phyloP scores from a whole-genome alignment of 2,797 vertebrate genomes.

The Eurystomus glaucurus region DNA sequence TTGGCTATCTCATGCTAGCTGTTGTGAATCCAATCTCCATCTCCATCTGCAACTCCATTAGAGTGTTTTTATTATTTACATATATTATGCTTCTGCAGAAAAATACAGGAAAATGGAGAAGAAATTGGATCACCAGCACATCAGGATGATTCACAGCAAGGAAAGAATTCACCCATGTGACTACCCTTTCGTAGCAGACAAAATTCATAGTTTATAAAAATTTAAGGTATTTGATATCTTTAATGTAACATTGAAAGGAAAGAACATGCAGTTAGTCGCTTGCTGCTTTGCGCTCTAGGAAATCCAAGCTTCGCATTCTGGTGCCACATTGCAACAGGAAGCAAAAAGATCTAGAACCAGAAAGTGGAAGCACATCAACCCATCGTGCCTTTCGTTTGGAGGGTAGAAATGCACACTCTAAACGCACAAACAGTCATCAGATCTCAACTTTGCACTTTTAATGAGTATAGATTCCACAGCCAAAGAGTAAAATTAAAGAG shows the following conservation, averaged over 20 bases:
- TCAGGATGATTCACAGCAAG: background rate
- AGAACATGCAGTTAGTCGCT: background rate
- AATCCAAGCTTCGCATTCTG: background rate
- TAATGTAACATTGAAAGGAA: background rate
- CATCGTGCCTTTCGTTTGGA: background rate
- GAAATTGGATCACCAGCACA: conserved; percentile 14
- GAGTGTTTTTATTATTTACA: background rate
- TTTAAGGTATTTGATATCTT: background rate
- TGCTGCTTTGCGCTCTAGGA: background rate
- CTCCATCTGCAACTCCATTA: background rate
- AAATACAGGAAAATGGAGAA: background rate
- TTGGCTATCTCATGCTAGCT: background rate
- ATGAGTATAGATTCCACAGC: conserved; percentile 56
- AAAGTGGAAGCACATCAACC: background rate
- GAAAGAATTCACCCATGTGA: background rate
- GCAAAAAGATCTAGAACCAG: background rate
- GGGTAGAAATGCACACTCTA: background rate
- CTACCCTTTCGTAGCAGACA: background rate
- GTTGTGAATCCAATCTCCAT: background rate
- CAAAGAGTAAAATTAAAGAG: conserved; percentile 54
- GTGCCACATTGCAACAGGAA: background rate
- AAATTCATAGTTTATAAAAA: background rate
- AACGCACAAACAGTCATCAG: conserved; percentile 13
- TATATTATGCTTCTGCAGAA: background rate
- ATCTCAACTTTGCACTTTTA: conserved; percentile 46